These are phyloP conservation scores for Rhaphigaster nebulosa DNA, from an alignment of 2,888 invertebrate species.

Conservation along the genomic window DNA sequence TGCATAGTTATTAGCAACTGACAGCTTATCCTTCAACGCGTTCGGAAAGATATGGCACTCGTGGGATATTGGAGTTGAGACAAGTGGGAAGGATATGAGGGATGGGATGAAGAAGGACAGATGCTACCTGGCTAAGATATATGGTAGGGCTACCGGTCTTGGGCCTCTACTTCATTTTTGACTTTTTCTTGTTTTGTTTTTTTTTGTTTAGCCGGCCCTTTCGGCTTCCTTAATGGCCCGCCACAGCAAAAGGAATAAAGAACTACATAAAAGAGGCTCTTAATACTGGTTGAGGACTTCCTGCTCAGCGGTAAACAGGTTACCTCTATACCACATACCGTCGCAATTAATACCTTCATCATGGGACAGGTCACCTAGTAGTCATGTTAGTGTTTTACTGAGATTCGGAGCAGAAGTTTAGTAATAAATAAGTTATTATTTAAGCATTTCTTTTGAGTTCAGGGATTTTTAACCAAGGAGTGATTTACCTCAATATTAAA, in stretches of 20 bases:
- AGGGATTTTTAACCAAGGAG: no score
- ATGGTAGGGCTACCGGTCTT: slow-evolving; percentile 30
- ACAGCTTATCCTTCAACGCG: neutral
- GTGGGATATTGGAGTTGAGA: neutral
- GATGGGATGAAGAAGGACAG: slow-evolving; percentile 38
- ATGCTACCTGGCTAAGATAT: slow-evolving; percentile 28
- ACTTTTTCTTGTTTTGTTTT: slow-evolving; percentile 2
- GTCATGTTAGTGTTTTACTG: neutral
- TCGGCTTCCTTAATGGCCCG: slow-evolving; percentile 43
- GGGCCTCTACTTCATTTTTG: slow-evolving; percentile 2
- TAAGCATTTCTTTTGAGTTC: no score
- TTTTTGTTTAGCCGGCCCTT: slow-evolving; percentile 18
- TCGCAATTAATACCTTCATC: neutral
- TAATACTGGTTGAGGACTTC: slow-evolving; percentile 45
- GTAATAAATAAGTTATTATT: no score
- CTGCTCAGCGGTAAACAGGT: slow-evolving; percentile 38
- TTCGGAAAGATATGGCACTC: neutral
- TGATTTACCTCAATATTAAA: no score
- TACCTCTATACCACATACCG: neutral
- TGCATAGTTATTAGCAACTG: neutral
- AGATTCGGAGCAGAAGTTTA: no score
- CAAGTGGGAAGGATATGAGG: neutral
- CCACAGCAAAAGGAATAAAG: slow-evolving; percentile 21
- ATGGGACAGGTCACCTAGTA: neutral
- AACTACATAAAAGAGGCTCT: neutral